Evolutionary conservation across 1,140 invertebrate species (phyloP).

Genomic region (Ruditapes philippinarum): DNA sequence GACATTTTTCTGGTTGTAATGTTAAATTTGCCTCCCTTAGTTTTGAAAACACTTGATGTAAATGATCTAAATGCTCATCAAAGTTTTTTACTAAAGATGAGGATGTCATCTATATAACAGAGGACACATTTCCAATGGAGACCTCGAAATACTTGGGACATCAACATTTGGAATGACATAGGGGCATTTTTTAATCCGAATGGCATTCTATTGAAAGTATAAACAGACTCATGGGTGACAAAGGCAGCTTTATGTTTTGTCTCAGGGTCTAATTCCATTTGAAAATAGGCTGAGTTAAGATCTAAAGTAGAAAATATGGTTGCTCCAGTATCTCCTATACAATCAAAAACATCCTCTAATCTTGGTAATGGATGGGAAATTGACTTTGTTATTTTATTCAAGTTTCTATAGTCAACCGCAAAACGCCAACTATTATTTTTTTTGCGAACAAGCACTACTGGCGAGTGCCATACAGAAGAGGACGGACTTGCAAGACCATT

Average conservation of each 20-base stretch:
- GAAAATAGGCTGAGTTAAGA: slow-evolving; percentile 69
- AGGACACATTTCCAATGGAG: slow-evolving; percentile 64
- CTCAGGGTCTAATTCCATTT: slow-evolving; percentile 62
- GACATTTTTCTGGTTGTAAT: slow-evolving; percentile 72
- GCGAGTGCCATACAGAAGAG: slow-evolving; percentile 51
- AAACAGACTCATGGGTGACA: slow-evolving; percentile 64
- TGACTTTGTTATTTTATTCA: slow-evolving; percentile 71
- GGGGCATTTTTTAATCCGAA: slow-evolving; percentile 62
- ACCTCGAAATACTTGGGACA: too few species aligned
- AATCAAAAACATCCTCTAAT: slow-evolving; percentile 73
- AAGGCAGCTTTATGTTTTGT: slow-evolving; percentile 69
- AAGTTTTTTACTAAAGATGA: slow-evolving; percentile 60
- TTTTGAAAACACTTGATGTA: slow-evolving; percentile 64
- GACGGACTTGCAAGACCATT: slow-evolving; percentile 14
- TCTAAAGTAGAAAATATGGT: slow-evolving; percentile 47
- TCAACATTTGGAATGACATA: slow-evolving; percentile 65
- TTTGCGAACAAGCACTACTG: slow-evolving; percentile 69
- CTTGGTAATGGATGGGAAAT: slow-evolving; percentile 52
- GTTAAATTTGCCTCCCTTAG: slow-evolving; percentile 60
- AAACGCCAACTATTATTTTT: too few species aligned
- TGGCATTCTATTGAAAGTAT: slow-evolving; percentile 59
- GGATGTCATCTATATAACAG: too few species aligned
- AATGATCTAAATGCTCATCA: slow-evolving; percentile 68
- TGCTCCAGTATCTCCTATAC: slow-evolving; percentile 16
- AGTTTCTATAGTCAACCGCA: slow-evolving; percentile 62